These are phyloP conservation scores for Pseudomyrmex dendroicus DNA, from an alignment of 1,140 invertebrate species.

Conservation along the genomic window DNA sequence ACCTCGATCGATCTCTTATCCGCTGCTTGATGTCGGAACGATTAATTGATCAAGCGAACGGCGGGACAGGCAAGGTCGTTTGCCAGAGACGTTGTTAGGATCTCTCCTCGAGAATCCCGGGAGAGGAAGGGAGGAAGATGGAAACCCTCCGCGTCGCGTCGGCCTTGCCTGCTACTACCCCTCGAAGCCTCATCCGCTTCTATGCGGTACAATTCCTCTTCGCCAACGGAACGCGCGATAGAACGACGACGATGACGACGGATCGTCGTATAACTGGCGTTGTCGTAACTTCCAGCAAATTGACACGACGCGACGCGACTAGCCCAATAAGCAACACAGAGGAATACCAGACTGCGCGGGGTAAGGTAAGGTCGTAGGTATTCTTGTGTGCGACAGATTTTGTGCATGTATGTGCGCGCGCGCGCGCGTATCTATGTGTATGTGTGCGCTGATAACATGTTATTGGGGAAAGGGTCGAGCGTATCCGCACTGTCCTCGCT, in stretches of 20 bases:
- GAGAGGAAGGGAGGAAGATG: not conserved
- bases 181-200: not conserved
- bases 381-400: constrained; percentile 34
- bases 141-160: not conserved
- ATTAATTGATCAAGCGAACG: constrained; percentile 66
- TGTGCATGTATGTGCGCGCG: too few relatives aligned
- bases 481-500: not conserved
- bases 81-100: constrained; percentile 65
- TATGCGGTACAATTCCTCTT: constrained; percentile 28
- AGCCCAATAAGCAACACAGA: constrained; percentile 8
- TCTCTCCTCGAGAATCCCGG: constrained; percentile 51
- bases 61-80: constrained; percentile 47
- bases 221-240: constrained; percentile 37
- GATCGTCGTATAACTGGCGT: constrained; percentile 41
- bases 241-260: not conserved
- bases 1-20: constrained; percentile 54
- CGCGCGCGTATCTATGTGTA: too few relatives aligned
- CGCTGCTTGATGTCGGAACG: constrained; percentile 49
- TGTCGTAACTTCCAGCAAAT: constrained; percentile 66
- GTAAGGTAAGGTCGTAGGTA: not conserved
- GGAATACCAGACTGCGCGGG: not conserved
- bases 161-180: too few relatives aligned
- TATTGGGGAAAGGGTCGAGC: constrained; percentile 39
- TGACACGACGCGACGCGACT: constrained; percentile 42
- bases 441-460: constrained; percentile 50